A percentile compares a stretch with the other conserved stretches of the same genome.
Evolutionary conservation across 2,797 vertebrate species (phyloP).

Genomic region (Sebastes flavidus): DNA sequence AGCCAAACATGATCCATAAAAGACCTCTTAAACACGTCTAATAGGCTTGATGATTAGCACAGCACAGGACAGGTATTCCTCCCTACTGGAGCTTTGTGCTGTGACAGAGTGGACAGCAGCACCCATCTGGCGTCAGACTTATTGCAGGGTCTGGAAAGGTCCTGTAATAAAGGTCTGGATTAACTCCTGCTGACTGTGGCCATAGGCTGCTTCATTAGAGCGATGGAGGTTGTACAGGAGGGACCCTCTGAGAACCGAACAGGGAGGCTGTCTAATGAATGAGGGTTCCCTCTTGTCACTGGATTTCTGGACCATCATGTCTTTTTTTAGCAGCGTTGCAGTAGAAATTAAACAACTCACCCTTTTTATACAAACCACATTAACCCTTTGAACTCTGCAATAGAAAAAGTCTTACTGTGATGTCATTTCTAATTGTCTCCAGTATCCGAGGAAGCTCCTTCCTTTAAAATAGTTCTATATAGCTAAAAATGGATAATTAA

Average conservation of each 20-base stretch:
- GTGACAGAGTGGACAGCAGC: conserved; percentile 26
- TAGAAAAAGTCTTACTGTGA: not conserved
- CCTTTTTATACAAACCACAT: not conserved
- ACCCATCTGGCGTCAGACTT: conserved; percentile 40
- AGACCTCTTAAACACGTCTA: conserved; percentile 21
- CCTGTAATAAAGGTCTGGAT: conserved; percentile 43
- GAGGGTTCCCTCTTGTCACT: not conserved
- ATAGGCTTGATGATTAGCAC: conserved; percentile 10
- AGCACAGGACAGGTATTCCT: not conserved
- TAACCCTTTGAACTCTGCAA: not conserved
- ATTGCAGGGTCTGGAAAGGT: conserved; percentile 25
- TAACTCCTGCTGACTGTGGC: conserved; percentile 37
- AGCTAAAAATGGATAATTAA: no score
- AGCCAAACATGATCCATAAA: conserved; percentile 26
- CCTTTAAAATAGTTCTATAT: no score
- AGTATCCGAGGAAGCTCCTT: no score
- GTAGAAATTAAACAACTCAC: not conserved
- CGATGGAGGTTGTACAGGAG: not conserved
- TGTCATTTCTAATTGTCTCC: no score
- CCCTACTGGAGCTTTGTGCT: conserved; percentile 3
- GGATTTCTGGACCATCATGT: not conserved
- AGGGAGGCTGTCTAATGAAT: not conserved
- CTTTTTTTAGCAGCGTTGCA: not conserved
- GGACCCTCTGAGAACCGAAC: conserved; percentile 8
- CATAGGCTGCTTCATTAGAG: conserved; percentile 40